Evolutionary conservation across 2,888 invertebrate species (phyloP), one percentile per base, ranked within the genome.

Genomic region (Amiota mariae): DNA sequence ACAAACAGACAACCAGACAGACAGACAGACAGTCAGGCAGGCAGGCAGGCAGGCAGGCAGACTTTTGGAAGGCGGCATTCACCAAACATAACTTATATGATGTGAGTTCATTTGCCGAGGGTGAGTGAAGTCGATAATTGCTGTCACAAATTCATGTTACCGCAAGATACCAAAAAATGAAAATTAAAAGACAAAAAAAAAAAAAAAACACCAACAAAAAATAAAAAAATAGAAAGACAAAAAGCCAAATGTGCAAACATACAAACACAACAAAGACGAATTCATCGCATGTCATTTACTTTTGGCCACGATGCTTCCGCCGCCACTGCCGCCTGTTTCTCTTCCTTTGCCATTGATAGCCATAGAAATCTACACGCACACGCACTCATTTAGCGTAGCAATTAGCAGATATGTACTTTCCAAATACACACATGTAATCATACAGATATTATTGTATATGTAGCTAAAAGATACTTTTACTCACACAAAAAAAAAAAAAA

Each of bases 51-150:
- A 4, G 36, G 36, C 36, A 36, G 36, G 6, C 36, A 36, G 36
- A 36, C 36, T 36, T 36, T 36, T 36, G 36, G 36, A 36, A 6
- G 64, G 64, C 66, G 66, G 46, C 46, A 66, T 13, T 66, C 36
- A 36, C 36, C 36, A 36, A 36, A 36, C 36, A 36, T 36, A 36
- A 36, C 20, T 47, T 24, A 9, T 64, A 9, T 46, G 51, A n/a
- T 36, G 63, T 24, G 24, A 9, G 63, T 75, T 72, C 75, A 74
- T 75, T 74, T 54, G 76, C 72, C 75, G 75, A 76, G 81, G 83
- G 81, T 82, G 87, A 83, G 77, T 82, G 86, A 80, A 80, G 82
- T 79, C 80, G 80, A 81, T 88, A 88, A 87, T 88, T 87, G 85
- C 84, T 88, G 87, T 87, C 87, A 81, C 86, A 86, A 82, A 78